phyloP scores from a whole-genome alignment of 1,140 invertebrate genomes.

The Cherax destructor region DNA sequence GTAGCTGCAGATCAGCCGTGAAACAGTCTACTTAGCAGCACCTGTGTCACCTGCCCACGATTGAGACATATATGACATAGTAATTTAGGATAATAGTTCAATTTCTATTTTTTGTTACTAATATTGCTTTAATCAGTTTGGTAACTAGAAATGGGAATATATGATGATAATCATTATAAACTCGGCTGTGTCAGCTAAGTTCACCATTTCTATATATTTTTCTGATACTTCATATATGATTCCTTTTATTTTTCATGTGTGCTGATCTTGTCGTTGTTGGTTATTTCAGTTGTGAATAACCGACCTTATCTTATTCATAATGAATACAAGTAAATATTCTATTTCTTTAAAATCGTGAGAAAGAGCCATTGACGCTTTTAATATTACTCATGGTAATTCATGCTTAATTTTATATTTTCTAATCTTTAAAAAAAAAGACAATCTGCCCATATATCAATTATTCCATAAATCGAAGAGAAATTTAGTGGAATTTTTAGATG shows the following conservation, averaged over 20 bases:
- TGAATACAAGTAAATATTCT: slow-evolving; percentile 20
- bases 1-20: slow-evolving; percentile 59
- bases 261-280: slow-evolving; percentile 1
- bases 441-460: slow-evolving; percentile 6
- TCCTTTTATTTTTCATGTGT: background rate
- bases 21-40: background rate
- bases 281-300: slow-evolving; percentile 12
- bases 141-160: background rate
- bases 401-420: background rate
- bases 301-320: slow-evolving; percentile 36
- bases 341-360: slow-evolving; percentile 10
- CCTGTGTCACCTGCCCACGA: background rate
- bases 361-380: slow-evolving; percentile 25
- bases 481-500: background rate
- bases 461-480: slow-evolving; percentile 7
- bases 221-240: background rate
- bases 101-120: background rate
- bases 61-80: background rate
- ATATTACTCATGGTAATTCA: slow-evolving; percentile 16
- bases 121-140: background rate
- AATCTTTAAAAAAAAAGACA: slow-evolving; percentile 12
- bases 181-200: background rate
- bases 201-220: slow-evolving; percentile 6
- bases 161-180: background rate
- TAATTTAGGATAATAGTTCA: slow-evolving; percentile 4